Evolutionary conservation across 2,888 invertebrate genomes (phyloP), one percentile per base, ranked within the genome.

Genomic region (Torymus aiolomorphi): DNA sequence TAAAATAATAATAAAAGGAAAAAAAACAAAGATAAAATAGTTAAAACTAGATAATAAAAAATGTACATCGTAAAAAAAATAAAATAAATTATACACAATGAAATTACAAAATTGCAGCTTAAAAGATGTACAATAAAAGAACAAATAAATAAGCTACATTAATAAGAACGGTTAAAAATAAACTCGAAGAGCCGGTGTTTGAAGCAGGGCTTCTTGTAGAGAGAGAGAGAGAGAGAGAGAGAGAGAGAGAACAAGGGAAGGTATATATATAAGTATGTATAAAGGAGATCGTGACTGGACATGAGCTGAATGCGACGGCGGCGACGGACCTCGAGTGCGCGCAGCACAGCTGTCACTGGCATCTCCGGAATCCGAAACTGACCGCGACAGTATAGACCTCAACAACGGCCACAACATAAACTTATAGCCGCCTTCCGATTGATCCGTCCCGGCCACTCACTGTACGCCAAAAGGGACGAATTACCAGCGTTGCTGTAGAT

Each of bases 331-430:
- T 88, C 87, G 86, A 87, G 86, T 80, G 80, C 86, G 86, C 81
- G 80, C 86, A 86, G 82, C 87, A 84, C 88, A 88, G 88, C 90
- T 90, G 90, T 89, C 90, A 88, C 87, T 87, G 87, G 87, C 90
- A 90, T 87, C 86, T 89, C 62, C 63, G 89, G 89, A 89, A 90
- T 90, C 87, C 89, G 88, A 89, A 90, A 90, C 90, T 90, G 90
- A 90, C 90, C 90, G 85, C 89, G 88, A 89, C 90, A 89, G 87
- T 86, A 20, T 20, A 87, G 88, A 65, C n/a, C 24, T 66, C 42
- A 88, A 87, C 88, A 87, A 89, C 88, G 88, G 86, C 89, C 88
- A 88, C 89, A 87, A 86, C 88, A 87, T 89, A 89, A 89, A 89
- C 90, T 89, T 89, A 89, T 89, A 90, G 88, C 88, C 85, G 86